A percentile compares a stretch with the other conserved stretches of the same genome.
phyloP scores from a whole-genome alignment of 1,140 invertebrate species.

The Nylanderia fulva region DNA sequence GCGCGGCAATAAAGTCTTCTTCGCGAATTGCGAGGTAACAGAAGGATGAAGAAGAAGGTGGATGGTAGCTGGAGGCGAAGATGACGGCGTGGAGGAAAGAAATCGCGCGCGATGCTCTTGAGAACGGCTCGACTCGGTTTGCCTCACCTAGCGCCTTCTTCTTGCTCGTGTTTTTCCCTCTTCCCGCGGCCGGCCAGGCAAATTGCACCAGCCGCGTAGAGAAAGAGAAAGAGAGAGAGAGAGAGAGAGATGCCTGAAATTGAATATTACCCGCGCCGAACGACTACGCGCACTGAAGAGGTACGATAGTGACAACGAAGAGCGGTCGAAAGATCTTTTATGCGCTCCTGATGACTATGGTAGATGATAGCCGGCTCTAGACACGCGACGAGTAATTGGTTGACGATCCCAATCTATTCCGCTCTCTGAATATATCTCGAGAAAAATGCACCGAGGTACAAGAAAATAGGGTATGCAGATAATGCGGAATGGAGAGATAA shows the following conservation, averaged over 20 bases:
- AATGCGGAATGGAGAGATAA: slow-evolving; percentile 26
- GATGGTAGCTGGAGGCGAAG: slow-evolving; percentile 18
- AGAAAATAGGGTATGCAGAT: slow-evolving; percentile 5
- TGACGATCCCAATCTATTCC: slow-evolving; percentile 52
- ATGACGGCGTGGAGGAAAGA: slow-evolving; percentile 50
- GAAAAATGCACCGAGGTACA: slow-evolving; percentile 30
- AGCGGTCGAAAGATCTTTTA: slow-evolving; percentile 59
- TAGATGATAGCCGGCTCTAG: slow-evolving; percentile 52
- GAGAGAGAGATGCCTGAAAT: slow-evolving; percentile 65
- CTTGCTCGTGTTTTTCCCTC: slow-evolving; percentile 47
- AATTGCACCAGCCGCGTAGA: slow-evolving; percentile 66
- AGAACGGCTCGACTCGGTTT: slow-evolving; percentile 55
- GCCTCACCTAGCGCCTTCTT: slow-evolving; percentile 44
- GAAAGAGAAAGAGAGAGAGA: slow-evolving; percentile 1
- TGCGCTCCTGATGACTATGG: slow-evolving; percentile 53
- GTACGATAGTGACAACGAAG: slow-evolving; percentile 62
- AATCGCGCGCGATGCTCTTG: slow-evolving; percentile 40
- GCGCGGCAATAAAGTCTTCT: slow-evolving; percentile 58
- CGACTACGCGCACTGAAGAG: slow-evolving; percentile 54
- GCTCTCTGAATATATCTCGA: slow-evolving; percentile 27
- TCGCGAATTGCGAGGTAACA: slow-evolving; percentile 49
- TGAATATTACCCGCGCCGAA: slow-evolving; percentile 74
- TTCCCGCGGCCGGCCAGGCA: slow-evolving; percentile 62
- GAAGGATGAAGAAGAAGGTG: not conserved
- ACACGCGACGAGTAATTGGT: slow-evolving; percentile 56